Percentiles rank a stretch among this genome's conserved stretches.
Evolutionary conservation across 2,797 vertebrate species (phyloP).

Genomic region (Telmatherina bonti): DNA sequence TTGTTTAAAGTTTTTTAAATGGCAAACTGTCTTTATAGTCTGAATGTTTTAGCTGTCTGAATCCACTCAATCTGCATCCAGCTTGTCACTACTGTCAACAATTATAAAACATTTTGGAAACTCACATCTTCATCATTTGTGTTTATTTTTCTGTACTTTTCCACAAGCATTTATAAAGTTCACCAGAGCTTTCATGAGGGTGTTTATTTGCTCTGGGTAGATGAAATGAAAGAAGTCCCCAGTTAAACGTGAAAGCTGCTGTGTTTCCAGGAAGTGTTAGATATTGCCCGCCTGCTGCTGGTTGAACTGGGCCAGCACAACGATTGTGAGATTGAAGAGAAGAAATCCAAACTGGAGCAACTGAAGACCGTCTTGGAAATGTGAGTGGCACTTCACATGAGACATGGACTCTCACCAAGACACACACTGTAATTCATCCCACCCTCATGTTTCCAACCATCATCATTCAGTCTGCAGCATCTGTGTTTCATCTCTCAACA

Average conservation of each 20-base stretch:
- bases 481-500: slow-evolving; percentile 25
- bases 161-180: not conserved
- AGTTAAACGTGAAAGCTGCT: not conserved
- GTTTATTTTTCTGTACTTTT: not conserved
- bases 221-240: not conserved
- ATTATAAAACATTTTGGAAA: not conserved
- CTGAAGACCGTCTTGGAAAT: slow-evolving; percentile 98
- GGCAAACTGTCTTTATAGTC: no score
- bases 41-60: not conserved
- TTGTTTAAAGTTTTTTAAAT: slow-evolving; percentile 6
- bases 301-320: slow-evolving; percentile 89
- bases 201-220: slow-evolving; percentile 5
- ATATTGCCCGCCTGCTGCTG: slow-evolving; percentile 93
- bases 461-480: slow-evolving; percentile 27
- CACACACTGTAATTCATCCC: slow-evolving; percentile 9
- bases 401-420: not conserved
- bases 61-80: slow-evolving; percentile 19
- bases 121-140: not conserved
- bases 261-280: slow-evolving; percentile 91
- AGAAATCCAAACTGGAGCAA: slow-evolving; percentile 95
- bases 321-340: slow-evolving; percentile 94
- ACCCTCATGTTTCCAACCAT: slow-evolving; percentile 5
- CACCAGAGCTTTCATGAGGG: not conserved
- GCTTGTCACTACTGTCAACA: slow-evolving; percentile 1
- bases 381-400: slow-evolving; percentile 81